These are phyloP conservation scores for Congeria kusceri DNA, from an alignment of 2,888 invertebrate genomes.

Conservation along the genomic window DNA sequence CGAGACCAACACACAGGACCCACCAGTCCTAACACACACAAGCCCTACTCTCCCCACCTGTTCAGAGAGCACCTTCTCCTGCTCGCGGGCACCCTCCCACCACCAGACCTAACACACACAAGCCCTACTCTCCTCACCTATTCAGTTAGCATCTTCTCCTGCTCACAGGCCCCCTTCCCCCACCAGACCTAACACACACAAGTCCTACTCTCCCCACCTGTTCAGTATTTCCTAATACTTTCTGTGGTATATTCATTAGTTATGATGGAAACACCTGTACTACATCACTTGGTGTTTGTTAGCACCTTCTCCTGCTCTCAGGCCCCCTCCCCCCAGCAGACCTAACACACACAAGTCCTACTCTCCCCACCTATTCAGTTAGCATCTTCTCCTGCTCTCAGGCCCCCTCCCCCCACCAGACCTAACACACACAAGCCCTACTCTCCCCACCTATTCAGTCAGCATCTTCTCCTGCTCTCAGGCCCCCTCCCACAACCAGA, in stretches of 20 bases:
- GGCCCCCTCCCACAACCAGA: not conserved
- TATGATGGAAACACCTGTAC: no score
- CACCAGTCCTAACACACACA: no score
- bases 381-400: no score
- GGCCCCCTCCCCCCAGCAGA: no score
- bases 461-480: not conserved
- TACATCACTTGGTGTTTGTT: no score
- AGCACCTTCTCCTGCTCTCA: no score
- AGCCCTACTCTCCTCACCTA: conserved; percentile 69
- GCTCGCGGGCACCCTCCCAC: conserved; percentile 76
- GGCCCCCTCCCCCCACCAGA: no score
- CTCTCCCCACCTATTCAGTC: not conserved
- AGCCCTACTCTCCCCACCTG: conserved; percentile 69
- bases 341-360: not conserved
- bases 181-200: not conserved
- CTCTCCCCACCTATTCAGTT: not conserved
- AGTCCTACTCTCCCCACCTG: conserved; percentile 69
- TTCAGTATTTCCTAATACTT: no score
- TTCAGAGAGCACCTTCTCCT: conserved; percentile 78
- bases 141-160: conserved; percentile 82
- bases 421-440: not conserved
- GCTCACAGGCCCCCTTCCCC: conserved; percentile 69
- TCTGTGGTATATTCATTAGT: no score
- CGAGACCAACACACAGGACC: no score
- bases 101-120: conserved; percentile 64